Conservation (phyloP, 2,797 vertebrate species). For the Acridotheres tristis region DNA sequence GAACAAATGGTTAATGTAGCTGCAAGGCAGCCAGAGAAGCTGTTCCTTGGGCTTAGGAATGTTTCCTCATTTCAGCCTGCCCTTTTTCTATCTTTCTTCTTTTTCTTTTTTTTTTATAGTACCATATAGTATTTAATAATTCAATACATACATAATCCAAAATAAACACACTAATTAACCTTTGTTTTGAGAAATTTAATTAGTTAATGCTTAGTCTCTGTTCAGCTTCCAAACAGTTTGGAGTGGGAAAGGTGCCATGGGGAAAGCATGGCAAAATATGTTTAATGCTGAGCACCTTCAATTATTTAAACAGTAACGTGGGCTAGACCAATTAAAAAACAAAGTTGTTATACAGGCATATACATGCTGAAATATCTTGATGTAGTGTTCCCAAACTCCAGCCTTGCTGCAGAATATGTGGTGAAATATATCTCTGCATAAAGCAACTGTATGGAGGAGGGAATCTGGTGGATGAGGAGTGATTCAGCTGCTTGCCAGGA, state of each 20-base stretch:
- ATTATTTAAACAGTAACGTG: conserved; percentile 53
- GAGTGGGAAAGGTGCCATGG: conserved; percentile 50
- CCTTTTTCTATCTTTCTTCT: neutral
- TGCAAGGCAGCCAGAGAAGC: neutral
- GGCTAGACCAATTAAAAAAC: conserved; percentile 34
- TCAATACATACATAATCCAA: conserved; percentile 34
- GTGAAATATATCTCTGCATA: neutral
- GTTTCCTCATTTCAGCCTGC: neutral
- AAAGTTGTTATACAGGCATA: neutral
- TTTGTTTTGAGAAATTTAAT: conserved; percentile 67
- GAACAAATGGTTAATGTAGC: neutral
- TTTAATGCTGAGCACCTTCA: conserved; percentile 54
- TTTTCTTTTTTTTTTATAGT: neutral
- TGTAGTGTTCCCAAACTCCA: neutral
- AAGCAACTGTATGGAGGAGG: neutral
- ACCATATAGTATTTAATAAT: conserved; percentile 49
- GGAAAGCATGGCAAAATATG: conserved; percentile 47
- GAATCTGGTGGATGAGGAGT: neutral
- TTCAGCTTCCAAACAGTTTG: conserved; percentile 50
- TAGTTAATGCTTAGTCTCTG: conserved; percentile 52
- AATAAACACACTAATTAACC: conserved; percentile 67
- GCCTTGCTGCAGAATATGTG: neutral
- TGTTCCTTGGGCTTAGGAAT: neutral
- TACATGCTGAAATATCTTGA: conserved; percentile 15
- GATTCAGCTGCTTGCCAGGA: neutral